Percentiles rank a stretch among this genome's conserved stretches.
phyloP scores from a whole-genome alignment of 2,888 invertebrate species.

The Neoscelio sp. region DNA sequence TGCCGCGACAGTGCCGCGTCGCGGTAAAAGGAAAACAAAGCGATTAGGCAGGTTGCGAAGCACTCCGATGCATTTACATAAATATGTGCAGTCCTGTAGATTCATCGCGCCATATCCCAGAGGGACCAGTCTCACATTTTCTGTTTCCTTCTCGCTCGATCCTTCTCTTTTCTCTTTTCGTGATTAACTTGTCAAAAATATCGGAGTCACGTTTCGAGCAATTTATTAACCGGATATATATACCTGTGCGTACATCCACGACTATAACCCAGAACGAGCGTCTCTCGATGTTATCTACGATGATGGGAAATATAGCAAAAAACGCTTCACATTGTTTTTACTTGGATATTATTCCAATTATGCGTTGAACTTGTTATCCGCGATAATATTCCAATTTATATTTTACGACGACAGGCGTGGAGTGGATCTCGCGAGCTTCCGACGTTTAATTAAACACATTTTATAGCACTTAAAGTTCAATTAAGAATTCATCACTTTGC shows the following conservation, averaged over 20 bases:
- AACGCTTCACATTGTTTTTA: slow-evolving; percentile 40
- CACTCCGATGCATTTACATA: slow-evolving; percentile 76
- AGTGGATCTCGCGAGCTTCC: slow-evolving; percentile 13
- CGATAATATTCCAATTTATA: slow-evolving; percentile 41
- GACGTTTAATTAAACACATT: slow-evolving; percentile 52
- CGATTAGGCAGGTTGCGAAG: slow-evolving; percentile 29
- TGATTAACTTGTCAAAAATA: slow-evolving; percentile 82
- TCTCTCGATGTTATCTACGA: slow-evolving; percentile 22
- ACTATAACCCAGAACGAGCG: slow-evolving; percentile 16
- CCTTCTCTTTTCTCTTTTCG: slow-evolving; percentile 56
- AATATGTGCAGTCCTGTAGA: slow-evolving; percentile 78
- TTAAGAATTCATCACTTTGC: slow-evolving; percentile 57
- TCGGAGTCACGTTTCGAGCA: slow-evolving; percentile 80
- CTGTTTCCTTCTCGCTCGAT: slow-evolving; percentile 3
- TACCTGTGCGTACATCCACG: slow-evolving; percentile 6
- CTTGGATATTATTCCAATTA: slow-evolving; percentile 32
- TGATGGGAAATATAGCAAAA: slow-evolving; percentile 32
- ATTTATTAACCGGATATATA: slow-evolving; percentile 76
- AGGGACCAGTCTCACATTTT: slow-evolving; percentile 70
- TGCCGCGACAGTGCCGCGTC: slow-evolving; percentile 31
- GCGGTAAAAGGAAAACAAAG: slow-evolving; percentile 58
- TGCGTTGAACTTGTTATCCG: slow-evolving; percentile 23
- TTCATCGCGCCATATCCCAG: slow-evolving; percentile 71
- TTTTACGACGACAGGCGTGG: slow-evolving; percentile 24
- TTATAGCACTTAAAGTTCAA: slow-evolving; percentile 61